A percentile compares a stretch with the other conserved stretches of the same genome.
These are phyloP conservation scores for Cataglyphis hispanica DNA, from an alignment of 1,140 invertebrate species.

Conservation along the genomic window DNA sequence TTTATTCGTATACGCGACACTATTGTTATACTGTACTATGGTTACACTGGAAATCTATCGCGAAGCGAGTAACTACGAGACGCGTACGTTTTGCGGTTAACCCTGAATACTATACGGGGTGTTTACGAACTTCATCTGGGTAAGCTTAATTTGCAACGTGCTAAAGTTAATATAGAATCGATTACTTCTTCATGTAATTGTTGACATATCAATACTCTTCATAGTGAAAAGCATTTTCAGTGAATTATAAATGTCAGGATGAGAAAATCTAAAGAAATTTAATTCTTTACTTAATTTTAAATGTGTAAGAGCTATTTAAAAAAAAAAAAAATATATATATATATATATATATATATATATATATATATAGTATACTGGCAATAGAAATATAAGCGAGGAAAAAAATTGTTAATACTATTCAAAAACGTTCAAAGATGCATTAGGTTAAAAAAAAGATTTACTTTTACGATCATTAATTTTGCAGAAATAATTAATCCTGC, in stretches of 20 bases:
- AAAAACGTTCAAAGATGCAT: neutral
- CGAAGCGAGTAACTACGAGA: neutral
- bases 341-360: no score
- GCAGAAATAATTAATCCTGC: constrained; percentile 2
- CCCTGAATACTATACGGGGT: neutral
- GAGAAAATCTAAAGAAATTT: neutral
- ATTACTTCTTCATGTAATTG: neutral
- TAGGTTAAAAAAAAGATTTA: neutral
- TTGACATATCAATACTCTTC: neutral
- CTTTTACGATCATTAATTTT: neutral
- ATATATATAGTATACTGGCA: neutral
- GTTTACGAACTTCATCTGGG: neutral
- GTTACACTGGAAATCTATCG: constrained; percentile 39
- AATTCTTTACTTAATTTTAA: neutral
- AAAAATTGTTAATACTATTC: neutral
- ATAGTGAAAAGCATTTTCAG: neutral
- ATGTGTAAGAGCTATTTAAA: no score
- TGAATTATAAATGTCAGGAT: neutral
- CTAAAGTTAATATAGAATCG: neutral
- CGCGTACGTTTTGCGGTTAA: constrained; percentile 24
- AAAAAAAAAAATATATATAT: no score
- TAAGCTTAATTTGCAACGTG: constrained; percentile 2
- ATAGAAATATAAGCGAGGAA: neutral
- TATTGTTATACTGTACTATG: neutral
- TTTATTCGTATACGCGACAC: constrained; percentile 41